Base-by-base conservation (phyloP, 2,888 invertebrate species). In the Ormyrus labotus region DNA sequence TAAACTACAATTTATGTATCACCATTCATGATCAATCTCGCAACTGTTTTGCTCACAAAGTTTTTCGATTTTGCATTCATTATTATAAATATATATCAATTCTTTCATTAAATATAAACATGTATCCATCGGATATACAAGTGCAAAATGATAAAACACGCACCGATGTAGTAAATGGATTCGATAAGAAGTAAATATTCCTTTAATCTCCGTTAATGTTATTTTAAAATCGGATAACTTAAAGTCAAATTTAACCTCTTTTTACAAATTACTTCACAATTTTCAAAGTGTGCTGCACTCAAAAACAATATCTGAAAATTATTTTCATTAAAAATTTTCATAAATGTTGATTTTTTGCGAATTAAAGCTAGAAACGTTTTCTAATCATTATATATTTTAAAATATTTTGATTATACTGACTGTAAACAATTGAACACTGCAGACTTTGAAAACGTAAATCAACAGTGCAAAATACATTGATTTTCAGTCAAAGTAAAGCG, bases 251-350 rank as follows among this genome's bases (percentile, higher is more conserved):
- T 34, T 34, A 34, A 34, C 34, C 34, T 63, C 69, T 55, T 77
- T 70, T 34, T 70, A 64, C 61, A 79, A 7, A 65, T 9, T 57
- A 47, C 55, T 79, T 75, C 55, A 65, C 70, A 65, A 79, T 34
- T 57, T 61, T 79, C 55, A 63, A 72, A 79, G 69, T 63, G 57
- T 63, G 34, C 53, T 47, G 47, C 34, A 53, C 19, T 60, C 19
- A 11, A 68, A 58, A 63, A 34, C 34, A 34, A 34, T 34, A 34
- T 34, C 34, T 34, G 34, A 34, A 34, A 34, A 34, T 34, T 4
- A 34, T 34, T 34, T 34, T 34, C 34, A 2, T 34, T 34, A 34
- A 34, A 34, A 2, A 34, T 34, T 34, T 34, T 34, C 34, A 34
- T 34, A 34, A 34, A 34, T 34, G 34, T 34, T 34, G 34, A 34